phyloP scores from a whole-genome alignment of 2,888 invertebrate species.

The Drosophila cognata region DNA sequence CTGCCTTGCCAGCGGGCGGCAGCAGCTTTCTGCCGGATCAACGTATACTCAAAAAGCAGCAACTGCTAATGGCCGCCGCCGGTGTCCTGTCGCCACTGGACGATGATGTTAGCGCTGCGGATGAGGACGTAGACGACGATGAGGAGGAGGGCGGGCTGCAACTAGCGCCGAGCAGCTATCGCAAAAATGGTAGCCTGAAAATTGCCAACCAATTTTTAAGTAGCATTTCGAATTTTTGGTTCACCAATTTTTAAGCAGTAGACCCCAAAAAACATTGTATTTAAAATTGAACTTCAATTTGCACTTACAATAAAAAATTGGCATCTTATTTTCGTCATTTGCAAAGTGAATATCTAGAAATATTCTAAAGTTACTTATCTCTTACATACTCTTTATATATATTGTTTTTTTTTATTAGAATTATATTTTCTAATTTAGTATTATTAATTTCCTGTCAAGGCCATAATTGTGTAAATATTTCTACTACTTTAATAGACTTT shows the following conservation, averaged over 20 bases:
- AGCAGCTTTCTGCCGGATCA: conserved; percentile 80
- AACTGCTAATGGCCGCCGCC: conserved; percentile 78
- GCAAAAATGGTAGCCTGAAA: conserved; percentile 52
- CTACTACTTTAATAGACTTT: background rate
- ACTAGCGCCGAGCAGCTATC: conserved; percentile 37
- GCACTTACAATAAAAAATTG: background rate
- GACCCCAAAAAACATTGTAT: background rate
- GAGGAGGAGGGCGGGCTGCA: conserved; percentile 35
- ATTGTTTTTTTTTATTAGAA: background rate
- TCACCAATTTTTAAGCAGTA: background rate
- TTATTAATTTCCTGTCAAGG: background rate
- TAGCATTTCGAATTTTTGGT: conserved; percentile 13
- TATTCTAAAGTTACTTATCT: background rate
- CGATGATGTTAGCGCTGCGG: conserved; percentile 2
- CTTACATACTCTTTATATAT: background rate
- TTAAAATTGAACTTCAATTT: background rate
- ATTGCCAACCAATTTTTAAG: background rate
- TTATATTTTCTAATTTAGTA: background rate
- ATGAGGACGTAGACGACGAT: conserved; percentile 14
- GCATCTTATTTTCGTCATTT: background rate
- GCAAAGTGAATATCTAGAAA: background rate
- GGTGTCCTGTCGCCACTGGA: conserved; percentile 57
- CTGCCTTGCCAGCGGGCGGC: conserved; percentile 54
- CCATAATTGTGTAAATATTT: background rate
- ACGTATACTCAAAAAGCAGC: conserved; percentile 80